These are phyloP conservation scores for Chaetodon auriga DNA, from an alignment of 2,113 vertebrate species.

Conservation along the genomic window DNA sequence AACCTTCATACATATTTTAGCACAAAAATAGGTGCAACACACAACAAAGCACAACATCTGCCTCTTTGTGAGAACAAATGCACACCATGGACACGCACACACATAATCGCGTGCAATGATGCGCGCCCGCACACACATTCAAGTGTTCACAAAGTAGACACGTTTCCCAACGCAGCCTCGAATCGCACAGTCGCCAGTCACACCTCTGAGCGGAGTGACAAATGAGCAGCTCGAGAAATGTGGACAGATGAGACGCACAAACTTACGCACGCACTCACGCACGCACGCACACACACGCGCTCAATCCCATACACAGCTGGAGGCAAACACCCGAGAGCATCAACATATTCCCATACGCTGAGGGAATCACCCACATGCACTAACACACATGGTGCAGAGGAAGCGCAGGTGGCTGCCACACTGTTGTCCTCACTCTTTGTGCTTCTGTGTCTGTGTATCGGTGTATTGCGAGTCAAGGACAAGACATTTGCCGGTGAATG, in stretches of 20 bases:
- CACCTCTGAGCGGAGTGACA: constrained; percentile 78
- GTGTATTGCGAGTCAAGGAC: constrained; percentile 58
- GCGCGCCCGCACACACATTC: not conserved
- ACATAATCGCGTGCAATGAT: not conserved
- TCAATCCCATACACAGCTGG: constrained; percentile 53
- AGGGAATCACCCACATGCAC: constrained; percentile 40
- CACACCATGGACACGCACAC: constrained; percentile 7
- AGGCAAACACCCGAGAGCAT: constrained; percentile 44
- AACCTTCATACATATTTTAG: not conserved
- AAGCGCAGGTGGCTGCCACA: constrained; percentile 57
- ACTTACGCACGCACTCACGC: constrained; percentile 29
- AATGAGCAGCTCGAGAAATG: constrained; percentile 73
- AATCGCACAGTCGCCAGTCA: constrained; percentile 35
- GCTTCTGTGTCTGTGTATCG: not conserved
- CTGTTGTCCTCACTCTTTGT: constrained; percentile 7
- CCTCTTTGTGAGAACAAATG: constrained; percentile 8
- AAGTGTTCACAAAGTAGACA: constrained; percentile 46
- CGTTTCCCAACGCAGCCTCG: constrained; percentile 34
- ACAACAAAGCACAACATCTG: constrained; percentile 18
- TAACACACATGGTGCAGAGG: constrained; percentile 43
- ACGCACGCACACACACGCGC: constrained; percentile 20
- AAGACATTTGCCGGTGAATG: constrained; percentile 41
- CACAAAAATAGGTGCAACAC: not conserved
- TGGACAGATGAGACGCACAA: constrained; percentile 46
- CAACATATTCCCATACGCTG: constrained; percentile 31